phyloP scores from a whole-genome alignment of 2,797 vertebrate genomes.

The Alauda arvensis region DNA sequence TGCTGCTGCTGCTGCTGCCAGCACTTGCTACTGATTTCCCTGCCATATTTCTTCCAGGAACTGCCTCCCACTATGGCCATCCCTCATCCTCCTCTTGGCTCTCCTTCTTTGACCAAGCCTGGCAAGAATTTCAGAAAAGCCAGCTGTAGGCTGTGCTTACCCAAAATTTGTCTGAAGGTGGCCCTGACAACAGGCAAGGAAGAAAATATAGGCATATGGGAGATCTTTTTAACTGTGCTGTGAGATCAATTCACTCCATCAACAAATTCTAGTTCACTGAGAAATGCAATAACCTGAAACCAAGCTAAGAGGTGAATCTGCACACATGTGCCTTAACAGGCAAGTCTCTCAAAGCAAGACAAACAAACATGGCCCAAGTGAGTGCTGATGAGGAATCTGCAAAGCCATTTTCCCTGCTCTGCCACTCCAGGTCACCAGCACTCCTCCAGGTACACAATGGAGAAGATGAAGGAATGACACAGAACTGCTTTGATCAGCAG shows the following conservation, averaged over 20 bases:
- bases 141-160: not conserved
- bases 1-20: not conserved
- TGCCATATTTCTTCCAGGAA: not conserved
- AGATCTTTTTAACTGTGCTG: not conserved
- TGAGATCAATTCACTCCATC: accelerated
- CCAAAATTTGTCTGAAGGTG: not conserved
- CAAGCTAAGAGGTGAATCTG: not conserved
- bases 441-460: not conserved
- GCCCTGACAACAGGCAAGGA: not conserved
- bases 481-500: not conserved
- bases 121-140: not conserved
- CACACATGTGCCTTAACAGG: not conserved
- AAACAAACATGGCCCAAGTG: not conserved
- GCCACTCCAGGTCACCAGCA: not conserved
- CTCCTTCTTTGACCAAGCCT: not conserved
- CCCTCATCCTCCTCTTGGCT: not conserved
- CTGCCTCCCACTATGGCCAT: not conserved
- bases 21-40: not conserved
- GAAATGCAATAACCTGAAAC: not conserved
- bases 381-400: not conserved
- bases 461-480: not conserved
- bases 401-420: not conserved
- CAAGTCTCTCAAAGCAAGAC: not conserved
- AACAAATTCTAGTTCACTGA: not conserved
- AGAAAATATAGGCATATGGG: not conserved